Conservation (phyloP, 2,113 vertebrate genomes). For the Daubentonia madagascariensis region DNA sequence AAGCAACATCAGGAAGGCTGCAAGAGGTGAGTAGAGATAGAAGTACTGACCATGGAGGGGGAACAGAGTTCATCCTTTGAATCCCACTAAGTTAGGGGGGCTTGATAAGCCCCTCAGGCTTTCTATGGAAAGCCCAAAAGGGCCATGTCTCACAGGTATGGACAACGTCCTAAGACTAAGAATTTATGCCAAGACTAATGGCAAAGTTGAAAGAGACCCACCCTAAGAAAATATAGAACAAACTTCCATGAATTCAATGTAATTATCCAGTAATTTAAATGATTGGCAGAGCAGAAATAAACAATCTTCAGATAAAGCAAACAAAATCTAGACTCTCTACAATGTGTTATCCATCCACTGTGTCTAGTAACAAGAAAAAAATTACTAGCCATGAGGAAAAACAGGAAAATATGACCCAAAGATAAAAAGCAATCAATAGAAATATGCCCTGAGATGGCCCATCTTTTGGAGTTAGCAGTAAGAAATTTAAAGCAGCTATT, state of each 20-base stretch:
- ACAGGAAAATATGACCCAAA: not conserved
- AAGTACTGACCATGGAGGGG: too few species aligned
- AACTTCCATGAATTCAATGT: not conserved
- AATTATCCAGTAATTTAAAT: not conserved
- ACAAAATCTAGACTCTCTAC: not conserved
- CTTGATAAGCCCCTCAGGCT: not conserved
- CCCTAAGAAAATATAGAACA: not conserved
- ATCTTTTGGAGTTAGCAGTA: not conserved
- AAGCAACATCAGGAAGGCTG: not conserved
- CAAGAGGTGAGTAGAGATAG: too few species aligned
- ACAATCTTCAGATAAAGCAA: not conserved
- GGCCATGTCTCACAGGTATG: not conserved
- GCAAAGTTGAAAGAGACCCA: not conserved
- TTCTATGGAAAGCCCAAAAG: not conserved
- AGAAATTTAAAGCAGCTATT: not conserved
- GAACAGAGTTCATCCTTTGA: not conserved
- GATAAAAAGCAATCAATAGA: not conserved
- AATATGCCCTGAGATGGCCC: not conserved
- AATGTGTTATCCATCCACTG: not conserved
- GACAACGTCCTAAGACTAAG: not conserved
- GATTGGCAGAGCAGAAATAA: not conserved
- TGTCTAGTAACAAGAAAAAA: not conserved
- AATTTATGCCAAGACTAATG: not conserved
- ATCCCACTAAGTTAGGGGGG: not conserved
- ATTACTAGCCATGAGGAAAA: not conserved